Evolutionary conservation across 2,113 vertebrate genomes (phyloP).

Genomic region (Tetrax tetrax): DNA sequence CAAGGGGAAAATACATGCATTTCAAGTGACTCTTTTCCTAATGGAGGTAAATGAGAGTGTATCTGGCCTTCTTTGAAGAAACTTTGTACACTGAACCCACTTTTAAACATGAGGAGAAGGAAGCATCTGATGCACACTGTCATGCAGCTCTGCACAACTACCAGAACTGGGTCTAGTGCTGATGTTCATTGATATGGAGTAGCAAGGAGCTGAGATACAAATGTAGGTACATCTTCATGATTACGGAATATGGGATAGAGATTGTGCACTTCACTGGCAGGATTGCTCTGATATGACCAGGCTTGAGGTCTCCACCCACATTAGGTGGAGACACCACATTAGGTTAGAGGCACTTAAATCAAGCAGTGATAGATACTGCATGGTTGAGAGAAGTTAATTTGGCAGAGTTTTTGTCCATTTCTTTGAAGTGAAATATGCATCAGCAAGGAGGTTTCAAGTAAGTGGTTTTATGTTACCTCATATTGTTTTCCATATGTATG

Average conservation of each 20-base stretch:
- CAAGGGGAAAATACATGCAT: neutral
- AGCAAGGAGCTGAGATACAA: neutral
- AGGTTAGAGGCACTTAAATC: neutral
- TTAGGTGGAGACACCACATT: neutral
- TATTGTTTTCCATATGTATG: neutral
- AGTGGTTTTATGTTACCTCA: neutral
- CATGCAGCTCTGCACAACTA: neutral
- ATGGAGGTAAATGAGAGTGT: neutral
- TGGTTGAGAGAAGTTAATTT: neutral
- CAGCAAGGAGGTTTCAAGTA: neutral
- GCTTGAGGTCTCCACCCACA: neutral
- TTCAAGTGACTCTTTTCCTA: neutral
- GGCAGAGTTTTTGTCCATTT: neutral
- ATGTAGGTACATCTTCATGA: neutral
- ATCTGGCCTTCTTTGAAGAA: neutral
- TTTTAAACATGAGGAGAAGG: neutral
- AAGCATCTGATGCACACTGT: neutral
- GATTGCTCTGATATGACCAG: neutral
- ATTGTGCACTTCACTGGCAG: neutral
- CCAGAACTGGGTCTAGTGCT: neutral
- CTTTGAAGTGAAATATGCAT: neutral
- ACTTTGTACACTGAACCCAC: neutral
- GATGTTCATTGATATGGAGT: neutral
- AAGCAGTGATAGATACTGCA: neutral
- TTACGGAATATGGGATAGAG: neutral